A percentile compares a stretch with the other conserved stretches of the same genome.
Evolutionary conservation across 2,113 vertebrate genomes (phyloP).

Genomic region (Xiphophorus hellerii): DNA sequence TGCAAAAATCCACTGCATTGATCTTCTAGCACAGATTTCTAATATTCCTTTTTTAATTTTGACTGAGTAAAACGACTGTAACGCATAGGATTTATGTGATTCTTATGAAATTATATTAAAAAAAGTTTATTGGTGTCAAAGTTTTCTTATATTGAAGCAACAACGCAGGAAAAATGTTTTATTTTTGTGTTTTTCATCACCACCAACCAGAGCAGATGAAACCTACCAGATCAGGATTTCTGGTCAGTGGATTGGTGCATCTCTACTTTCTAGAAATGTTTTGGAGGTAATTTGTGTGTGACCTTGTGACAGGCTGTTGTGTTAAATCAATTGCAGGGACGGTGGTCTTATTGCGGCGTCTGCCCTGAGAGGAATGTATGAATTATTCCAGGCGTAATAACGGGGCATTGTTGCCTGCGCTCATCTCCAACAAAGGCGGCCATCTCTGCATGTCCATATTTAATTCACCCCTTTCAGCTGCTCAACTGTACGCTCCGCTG

Average conservation of each 20-base stretch:
- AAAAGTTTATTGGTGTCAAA: neutral
- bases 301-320: conserved; percentile 25
- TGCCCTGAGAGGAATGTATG: conserved; percentile 68
- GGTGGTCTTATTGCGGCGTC: conserved; percentile 42
- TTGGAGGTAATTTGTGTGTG: conserved; percentile 38
- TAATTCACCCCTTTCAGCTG: conserved; percentile 72
- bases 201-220: neutral
- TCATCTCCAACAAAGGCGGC: conserved; percentile 71
- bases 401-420: conserved; percentile 52
- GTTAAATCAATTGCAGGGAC: conserved; percentile 21
- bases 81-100: neutral
- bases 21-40: no score
- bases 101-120: neutral
- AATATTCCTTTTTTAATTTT: neutral
- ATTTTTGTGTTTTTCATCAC: neutral
- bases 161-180: no score
- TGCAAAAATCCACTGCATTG: no score
- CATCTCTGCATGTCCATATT: conserved; percentile 69
- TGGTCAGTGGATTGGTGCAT: neutral
- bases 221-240: neutral
- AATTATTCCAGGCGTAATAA: conserved; percentile 70
- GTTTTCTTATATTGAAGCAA: no score
- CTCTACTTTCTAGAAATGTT: conserved; percentile 4
- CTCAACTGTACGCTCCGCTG: conserved; percentile 69
- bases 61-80: neutral